Base-by-base conservation (phyloP, 1,140 invertebrate genomes). In the Cydia amplana region DNA sequence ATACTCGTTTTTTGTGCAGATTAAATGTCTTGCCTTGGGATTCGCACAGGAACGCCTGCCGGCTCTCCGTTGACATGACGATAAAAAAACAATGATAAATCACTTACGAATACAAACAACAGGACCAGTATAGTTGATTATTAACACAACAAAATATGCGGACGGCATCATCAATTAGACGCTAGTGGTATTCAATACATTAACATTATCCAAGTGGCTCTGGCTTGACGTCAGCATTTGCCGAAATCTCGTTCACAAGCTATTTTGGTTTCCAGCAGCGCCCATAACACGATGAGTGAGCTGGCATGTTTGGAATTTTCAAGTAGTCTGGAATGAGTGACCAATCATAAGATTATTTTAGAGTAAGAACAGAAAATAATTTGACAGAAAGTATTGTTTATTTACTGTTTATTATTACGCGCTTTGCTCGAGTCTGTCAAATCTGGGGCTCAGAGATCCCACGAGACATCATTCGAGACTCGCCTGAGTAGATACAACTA, bases 171-270 rank as follows among this genome's bases (percentile, higher is more conserved):
- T 23, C 55, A 60, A 60, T 60, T 60, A 60, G n/a, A 60, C 18
- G 51, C 70, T 32, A 20, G 16, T 40, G 65, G 25, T 51, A 51
- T 73, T 73, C 72, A 72, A 25, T 51, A 12, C 16, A 67, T 4
- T 78, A 78, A 83, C 82, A 81, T 81, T 84, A 75, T 80, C 84
- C 84, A 85, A 85, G 84, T 84, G 84, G 81, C 81, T 79, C 77
- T 74, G 16, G 74, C 64, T 77, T 86, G 85, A 88, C 84, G 85
- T 86, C 80, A 85, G 73, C 79, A 75, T 83, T 82, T 80, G 82
- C 80, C 82, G 80, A 85, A 84, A 83, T 79, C 79, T 80, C 80
- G 74, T 77, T 74, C 78, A 72, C 73, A 55, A 72, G 82, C 79
- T 88, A 88, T 88, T 88, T 85, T 65, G 67, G 81, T 80, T 82